Conservation (phyloP, 1,140 invertebrate species). For the Leguminivora glycinivorella region DNA sequence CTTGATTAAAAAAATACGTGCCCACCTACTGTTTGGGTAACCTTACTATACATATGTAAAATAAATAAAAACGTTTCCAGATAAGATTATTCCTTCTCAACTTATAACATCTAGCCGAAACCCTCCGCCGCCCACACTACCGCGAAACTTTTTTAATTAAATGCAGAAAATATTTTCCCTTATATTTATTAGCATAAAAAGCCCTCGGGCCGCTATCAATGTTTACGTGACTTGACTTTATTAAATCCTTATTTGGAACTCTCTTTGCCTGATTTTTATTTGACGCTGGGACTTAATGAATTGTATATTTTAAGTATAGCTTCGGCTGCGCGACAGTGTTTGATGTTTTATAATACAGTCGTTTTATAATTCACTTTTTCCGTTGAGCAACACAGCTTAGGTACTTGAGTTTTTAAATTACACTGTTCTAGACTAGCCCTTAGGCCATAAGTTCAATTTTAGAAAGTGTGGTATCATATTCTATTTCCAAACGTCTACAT, state of each 20-base stretch:
- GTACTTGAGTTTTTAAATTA: too few relatives aligned
- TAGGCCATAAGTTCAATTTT: too few relatives aligned
- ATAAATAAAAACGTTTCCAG: too few relatives aligned
- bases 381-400: too few relatives aligned
- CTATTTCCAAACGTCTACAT: too few relatives aligned
- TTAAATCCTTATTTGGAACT: constrained; percentile 65
- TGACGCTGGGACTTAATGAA: constrained; percentile 62
- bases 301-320: constrained; percentile 38
- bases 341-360: background rate
- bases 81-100: background rate
- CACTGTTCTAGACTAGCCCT: too few relatives aligned
- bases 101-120: background rate
- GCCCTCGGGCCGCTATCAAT: constrained; percentile 53
- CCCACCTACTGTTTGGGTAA: too few relatives aligned
- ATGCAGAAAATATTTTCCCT: constrained; percentile 34
- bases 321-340: background rate
- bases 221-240: constrained; percentile 71
- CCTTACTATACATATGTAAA: too few relatives aligned
- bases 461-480: too few relatives aligned
- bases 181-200: constrained; percentile 37
- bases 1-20: too few relatives aligned
- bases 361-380: too few relatives aligned
- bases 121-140: background rate
- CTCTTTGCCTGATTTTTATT: constrained; percentile 48
- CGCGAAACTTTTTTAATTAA: constrained; percentile 32